Evolutionary conservation across 2,113 vertebrate species (phyloP).

Genomic region (Arothron firmamentum): DNA sequence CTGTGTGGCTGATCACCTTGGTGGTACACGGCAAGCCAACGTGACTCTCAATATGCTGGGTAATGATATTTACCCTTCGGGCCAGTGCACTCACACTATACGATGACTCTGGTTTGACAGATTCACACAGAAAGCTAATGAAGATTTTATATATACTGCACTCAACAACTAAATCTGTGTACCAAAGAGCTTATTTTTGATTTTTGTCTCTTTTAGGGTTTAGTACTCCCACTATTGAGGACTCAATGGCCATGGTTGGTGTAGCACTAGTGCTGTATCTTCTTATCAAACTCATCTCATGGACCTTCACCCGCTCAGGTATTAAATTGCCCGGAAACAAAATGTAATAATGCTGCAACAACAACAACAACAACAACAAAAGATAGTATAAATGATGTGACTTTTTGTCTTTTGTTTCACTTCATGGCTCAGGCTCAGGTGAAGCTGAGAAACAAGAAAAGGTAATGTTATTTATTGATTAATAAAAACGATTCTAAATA

Average conservation of each 20-base stretch:
- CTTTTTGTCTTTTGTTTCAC: constrained; percentile 4
- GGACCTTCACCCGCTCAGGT: constrained; percentile 69
- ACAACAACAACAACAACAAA: background rate
- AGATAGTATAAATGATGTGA: background rate
- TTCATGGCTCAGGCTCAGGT: constrained; percentile 37
- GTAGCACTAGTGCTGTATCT: constrained; percentile 75
- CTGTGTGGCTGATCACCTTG: constrained; percentile 76
- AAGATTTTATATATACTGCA: no score
- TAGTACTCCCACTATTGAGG: constrained; percentile 71
- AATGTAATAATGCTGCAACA: background rate
- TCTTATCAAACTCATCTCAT: constrained; percentile 70
- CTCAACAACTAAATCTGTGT: no score
- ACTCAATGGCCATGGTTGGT: constrained; percentile 79
- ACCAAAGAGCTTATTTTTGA: background rate
- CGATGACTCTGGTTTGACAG: no score
- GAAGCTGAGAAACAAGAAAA: constrained; percentile 44
- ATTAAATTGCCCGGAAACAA: background rate
- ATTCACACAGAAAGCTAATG: no score
- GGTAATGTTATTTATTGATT: constrained; percentile 31
- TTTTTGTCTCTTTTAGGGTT: constrained; percentile 53
- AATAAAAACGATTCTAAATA: no score
- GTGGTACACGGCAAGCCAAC: constrained; percentile 51
- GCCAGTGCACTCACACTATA: background rate
- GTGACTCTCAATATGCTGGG: constrained; percentile 66
- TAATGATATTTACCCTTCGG: constrained; percentile 31